Evolutionary conservation across 2,113 vertebrate species (phyloP).

Genomic region (Campylomormyrus tamandua): DNA sequence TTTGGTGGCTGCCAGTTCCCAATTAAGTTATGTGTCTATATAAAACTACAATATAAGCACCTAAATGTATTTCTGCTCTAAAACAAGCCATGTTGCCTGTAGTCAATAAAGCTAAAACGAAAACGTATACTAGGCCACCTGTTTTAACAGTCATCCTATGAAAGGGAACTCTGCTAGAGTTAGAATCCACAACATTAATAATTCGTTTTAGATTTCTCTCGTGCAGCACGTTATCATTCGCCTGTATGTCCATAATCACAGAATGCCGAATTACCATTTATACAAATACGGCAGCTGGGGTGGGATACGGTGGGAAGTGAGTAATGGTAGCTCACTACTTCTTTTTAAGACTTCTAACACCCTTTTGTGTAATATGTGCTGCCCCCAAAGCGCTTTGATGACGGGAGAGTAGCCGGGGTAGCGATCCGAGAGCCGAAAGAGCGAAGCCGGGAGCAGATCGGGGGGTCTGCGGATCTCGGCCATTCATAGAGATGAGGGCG

Average conservation of each 20-base stretch:
- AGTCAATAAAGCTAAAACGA: background rate
- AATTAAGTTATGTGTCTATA: background rate
- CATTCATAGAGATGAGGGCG: slow-evolving; percentile 56
- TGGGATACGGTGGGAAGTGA: background rate
- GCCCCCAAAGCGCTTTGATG: background rate
- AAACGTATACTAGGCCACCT: background rate
- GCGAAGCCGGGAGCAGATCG: background rate
- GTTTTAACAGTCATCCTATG: background rate
- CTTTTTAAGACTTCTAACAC: background rate
- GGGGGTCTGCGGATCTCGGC: slow-evolving; percentile 18
- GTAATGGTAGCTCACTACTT: background rate
- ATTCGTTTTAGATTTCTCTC: background rate
- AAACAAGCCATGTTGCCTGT: background rate
- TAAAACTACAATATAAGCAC: background rate
- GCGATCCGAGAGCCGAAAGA: background rate
- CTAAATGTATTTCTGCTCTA: background rate
- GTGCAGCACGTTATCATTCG: background rate
- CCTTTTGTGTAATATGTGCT: background rate
- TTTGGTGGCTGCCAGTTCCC: background rate
- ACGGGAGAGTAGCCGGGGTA: background rate
- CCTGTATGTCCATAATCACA: background rate
- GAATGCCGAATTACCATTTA: background rate
- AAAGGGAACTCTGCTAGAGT: background rate
- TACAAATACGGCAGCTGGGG: background rate
- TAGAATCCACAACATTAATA: background rate